Percentiles rank a stretch among this genome's conserved stretches.
phyloP scores from a whole-genome alignment of 2,113 vertebrate species.

The Heloderma charlesbogerti region DNA sequence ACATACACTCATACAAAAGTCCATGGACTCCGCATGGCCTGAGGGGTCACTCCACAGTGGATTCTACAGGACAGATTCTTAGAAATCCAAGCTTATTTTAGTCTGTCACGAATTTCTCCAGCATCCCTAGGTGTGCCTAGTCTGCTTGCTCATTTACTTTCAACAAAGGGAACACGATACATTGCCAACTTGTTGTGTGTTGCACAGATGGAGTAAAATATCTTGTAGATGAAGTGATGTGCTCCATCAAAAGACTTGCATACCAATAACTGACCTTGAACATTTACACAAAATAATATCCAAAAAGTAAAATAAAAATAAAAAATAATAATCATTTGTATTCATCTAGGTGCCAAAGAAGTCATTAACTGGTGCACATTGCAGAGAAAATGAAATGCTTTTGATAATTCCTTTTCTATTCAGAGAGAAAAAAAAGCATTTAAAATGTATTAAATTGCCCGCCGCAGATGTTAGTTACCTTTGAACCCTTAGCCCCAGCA shows the following conservation, averaged over 20 bases:
- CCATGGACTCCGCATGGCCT: too few species aligned
- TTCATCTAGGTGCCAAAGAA: slow-evolving; percentile 22
- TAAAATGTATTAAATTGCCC: slow-evolving; percentile 3
- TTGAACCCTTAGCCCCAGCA: neutral
- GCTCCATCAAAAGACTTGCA: neutral
- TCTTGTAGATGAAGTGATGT: neutral
- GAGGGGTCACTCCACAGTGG: too few species aligned
- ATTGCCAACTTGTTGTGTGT: neutral
- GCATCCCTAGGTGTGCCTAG: too few species aligned
- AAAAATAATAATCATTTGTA: slow-evolving; percentile 20
- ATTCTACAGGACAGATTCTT: too few species aligned
- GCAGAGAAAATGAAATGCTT: slow-evolving; percentile 30
- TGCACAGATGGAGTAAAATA: slow-evolving; percentile 25
- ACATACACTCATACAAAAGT: too few species aligned
- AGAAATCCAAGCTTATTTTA: too few species aligned
- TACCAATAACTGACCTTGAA: neutral
- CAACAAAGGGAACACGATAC: neutral
- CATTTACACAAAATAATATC: slow-evolving; percentile 11
- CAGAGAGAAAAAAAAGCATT: neutral
- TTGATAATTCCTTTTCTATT: slow-evolving; percentile 18
- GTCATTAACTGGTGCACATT: slow-evolving; percentile 26
- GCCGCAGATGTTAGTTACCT: neutral
- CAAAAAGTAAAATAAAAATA: slow-evolving; percentile 9
- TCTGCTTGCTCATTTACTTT: neutral
- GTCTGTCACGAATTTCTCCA: too few species aligned